These are phyloP conservation scores for Euleptes europaea DNA, from an alignment of 2,113 vertebrate genomes.

Conservation along the genomic window DNA sequence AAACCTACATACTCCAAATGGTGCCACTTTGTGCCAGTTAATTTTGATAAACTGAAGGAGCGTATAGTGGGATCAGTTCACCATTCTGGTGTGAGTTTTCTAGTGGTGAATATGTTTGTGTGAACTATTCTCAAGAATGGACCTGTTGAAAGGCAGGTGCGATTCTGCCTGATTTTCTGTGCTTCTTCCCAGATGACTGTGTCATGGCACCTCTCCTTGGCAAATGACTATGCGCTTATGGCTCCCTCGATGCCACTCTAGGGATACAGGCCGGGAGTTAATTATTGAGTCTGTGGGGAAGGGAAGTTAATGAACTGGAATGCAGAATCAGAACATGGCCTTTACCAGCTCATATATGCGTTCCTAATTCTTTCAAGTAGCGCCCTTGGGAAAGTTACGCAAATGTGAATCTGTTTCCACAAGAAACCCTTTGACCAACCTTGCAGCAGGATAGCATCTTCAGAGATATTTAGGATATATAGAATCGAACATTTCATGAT, in stretches of 20 bases:
- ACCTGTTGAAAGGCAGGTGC: background rate
- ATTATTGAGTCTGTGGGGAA: constrained; percentile 52
- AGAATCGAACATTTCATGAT: background rate
- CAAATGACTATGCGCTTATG: constrained; percentile 41
- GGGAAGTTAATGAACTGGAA: constrained; percentile 57
- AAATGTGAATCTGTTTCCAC: constrained; percentile 10
- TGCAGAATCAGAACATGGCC: constrained; percentile 46
- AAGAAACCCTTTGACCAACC: constrained; percentile 22
- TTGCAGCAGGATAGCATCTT: background rate
- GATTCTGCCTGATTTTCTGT: background rate
- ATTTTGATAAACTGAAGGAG: background rate
- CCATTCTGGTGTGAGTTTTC: background rate
- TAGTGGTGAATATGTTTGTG: background rate
- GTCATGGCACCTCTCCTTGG: constrained; percentile 17
- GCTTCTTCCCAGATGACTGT: background rate
- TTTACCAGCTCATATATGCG: constrained; percentile 25
- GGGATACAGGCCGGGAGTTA: constrained; percentile 41
- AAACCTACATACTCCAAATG: background rate
- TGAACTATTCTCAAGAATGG: no score
- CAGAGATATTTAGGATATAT: background rate
- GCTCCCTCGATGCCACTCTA: constrained; percentile 39
- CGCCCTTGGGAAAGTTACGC: constrained; percentile 32
- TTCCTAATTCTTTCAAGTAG: constrained; percentile 17
- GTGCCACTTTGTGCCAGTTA: background rate
- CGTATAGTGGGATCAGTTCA: background rate